These are phyloP conservation scores for Tyrannus savana DNA, from an alignment of 2,113 vertebrate genomes.

Conservation along the genomic window DNA sequence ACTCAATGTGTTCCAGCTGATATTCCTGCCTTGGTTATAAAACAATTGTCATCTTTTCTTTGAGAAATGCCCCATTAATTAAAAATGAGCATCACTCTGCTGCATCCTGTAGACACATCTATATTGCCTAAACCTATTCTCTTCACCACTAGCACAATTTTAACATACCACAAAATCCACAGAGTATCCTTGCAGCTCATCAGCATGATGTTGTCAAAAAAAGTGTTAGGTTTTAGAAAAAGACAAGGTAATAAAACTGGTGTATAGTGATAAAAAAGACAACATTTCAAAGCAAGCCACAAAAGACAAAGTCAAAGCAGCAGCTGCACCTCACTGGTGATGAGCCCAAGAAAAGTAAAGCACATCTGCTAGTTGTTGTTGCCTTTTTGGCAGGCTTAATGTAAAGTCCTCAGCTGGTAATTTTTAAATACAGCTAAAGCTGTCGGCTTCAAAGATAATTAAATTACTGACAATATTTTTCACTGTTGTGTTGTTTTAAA, in stretches of 20 bases:
- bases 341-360: conserved; percentile 9
- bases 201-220: neutral
- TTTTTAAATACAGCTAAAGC: conserved; percentile 44
- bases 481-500: neutral
- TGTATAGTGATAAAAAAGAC: neutral
- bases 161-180: neutral
- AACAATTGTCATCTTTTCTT: neutral
- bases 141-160: neutral
- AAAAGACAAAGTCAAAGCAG: conserved; percentile 28
- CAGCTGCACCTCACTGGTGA: conserved; percentile 39
- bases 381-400: conserved; percentile 30
- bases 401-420: neutral
- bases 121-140: neutral
- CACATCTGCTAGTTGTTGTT: conserved; percentile 55
- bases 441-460: conserved; percentile 46
- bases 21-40: neutral
- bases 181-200: neutral
- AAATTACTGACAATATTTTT: conserved; percentile 33
- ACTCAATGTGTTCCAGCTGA: neutral
- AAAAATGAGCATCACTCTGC: neutral
- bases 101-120: neutral
- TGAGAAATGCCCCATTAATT: conserved; percentile 9
- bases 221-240: neutral
- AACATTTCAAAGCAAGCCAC: conserved; percentile 46
- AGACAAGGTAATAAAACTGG: neutral